phyloP scores from a whole-genome alignment of 1,140 invertebrate species.

The Ceratina japonica region DNA sequence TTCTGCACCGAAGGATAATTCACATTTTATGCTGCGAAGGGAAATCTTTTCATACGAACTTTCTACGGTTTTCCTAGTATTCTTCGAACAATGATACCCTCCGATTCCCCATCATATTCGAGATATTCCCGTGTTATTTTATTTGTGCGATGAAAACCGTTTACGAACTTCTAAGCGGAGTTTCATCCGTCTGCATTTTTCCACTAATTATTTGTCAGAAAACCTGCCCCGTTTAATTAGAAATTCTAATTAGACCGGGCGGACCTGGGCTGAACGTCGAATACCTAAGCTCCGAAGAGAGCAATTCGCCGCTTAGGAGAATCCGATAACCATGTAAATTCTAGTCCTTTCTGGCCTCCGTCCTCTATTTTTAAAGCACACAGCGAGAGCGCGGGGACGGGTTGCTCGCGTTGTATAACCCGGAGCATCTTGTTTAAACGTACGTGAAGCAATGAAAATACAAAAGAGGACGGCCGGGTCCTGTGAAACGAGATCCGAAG shows the following conservation, averaged over 20 bases:
- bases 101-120: neutral
- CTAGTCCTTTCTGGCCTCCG: neutral
- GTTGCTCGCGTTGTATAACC: neutral
- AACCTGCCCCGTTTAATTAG: neutral
- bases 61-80: neutral
- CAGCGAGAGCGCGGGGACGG: neutral
- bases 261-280: neutral
- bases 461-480: neutral
- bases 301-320: neutral
- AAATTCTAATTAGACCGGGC: conserved; percentile 13
- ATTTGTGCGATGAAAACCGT: neutral
- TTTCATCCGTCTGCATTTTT: neutral
- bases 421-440: neutral
- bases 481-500: neutral
- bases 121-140: neutral
- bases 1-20: conserved; percentile 6
- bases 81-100: neutral
- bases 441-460: neutral
- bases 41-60: neutral
- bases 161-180: neutral
- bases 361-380: no score
- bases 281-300: neutral
- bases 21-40: conserved; percentile 1
- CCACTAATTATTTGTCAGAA: no score
- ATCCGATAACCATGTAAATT: neutral